Base-by-base conservation (phyloP, 2,113 vertebrate species). In the Halcyon senegalensis region DNA sequence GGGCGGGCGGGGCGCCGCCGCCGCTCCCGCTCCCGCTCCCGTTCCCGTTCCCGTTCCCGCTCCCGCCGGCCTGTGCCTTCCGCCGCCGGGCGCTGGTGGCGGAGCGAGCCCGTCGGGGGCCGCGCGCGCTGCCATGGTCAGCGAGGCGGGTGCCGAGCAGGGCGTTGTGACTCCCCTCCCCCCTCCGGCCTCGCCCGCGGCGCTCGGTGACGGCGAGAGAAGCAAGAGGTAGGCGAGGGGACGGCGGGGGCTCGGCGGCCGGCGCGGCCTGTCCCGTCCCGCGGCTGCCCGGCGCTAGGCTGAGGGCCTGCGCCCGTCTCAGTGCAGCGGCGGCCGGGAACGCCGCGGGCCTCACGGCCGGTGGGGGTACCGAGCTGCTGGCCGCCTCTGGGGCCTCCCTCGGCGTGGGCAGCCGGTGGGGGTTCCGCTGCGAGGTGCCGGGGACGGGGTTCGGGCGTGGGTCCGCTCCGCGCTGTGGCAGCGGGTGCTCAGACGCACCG, bases 361-460 rank as follows among this genome's bases (percentile, higher is more conserved):
- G 13, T 20, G 46, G 3, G 63, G 48, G 64, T 14, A 44, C 31
- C 20, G 58, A 18, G 43, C 81, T 44, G 43, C 1, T 41, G 43
- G 58, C n/a, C 14, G 41, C n/a, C 20, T n/a, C 37, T 25, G 46
- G 13, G 16, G 41, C 59, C 23, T 79, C 41, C 7, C 6, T 17
- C 12, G 51, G 30, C 46, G 2, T 8, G 63, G 51, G 62, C 33
- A 31, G 76, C n/a, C 5, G 44, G 44, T 33, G 19, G 19, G 11
- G 20, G 37, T n/a, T n/a, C n/a, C n/a, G n/a, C 6, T 16, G 23
- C 24, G 41, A 21, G 33, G 62, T 2, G 15, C 27, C 21, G 11
- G 28, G 59, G 21, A 6, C 13, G 16, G 13, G 4, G 0, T 4
- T 50, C 25, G 1, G 60, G 12, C 6, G 25, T 2, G 44, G 56